Conservation (phyloP, 2,888 invertebrate genomes). For the Xylota segnis region DNA sequence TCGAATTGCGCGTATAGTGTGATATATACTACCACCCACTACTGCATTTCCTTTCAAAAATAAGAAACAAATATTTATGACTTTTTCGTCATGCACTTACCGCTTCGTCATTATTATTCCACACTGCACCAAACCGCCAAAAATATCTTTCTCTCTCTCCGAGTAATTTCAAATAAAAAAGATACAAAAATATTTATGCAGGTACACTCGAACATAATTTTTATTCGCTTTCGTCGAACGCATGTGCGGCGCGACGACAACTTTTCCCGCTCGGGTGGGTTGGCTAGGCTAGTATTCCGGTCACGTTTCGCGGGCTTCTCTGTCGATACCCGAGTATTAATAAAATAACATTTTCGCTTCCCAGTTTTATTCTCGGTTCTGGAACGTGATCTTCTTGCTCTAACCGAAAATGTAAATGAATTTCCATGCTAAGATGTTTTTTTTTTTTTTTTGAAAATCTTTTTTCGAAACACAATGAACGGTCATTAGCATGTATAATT, state of each 20-base stretch:
- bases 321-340: slow-evolving; percentile 46
- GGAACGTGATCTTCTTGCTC: slow-evolving; percentile 35
- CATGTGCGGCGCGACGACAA: slow-evolving; percentile 8
- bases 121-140: slow-evolving; percentile 14
- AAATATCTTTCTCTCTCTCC: slow-evolving; percentile 2
- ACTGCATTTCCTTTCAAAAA: slow-evolving; percentile 16
- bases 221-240: background rate
- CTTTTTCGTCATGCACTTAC: slow-evolving; percentile 4
- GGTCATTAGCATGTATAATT: slow-evolving; percentile 35
- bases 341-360: slow-evolving; percentile 11
- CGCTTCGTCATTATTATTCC: slow-evolving; percentile 22
- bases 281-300: slow-evolving; percentile 28
- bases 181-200: background rate
- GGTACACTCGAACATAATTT: background rate
- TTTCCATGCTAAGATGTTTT: slow-evolving; percentile 25
- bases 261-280: background rate
- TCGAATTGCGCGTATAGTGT: background rate
- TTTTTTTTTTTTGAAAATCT: background rate
- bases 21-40: background rate
- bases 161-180: background rate
- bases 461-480: slow-evolving; percentile 37
- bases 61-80: background rate
- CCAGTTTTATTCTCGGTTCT: slow-evolving; percentile 9
- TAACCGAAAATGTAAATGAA: slow-evolving; percentile 28
- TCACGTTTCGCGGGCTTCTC: slow-evolving; percentile 53